A percentile compares a stretch with the other conserved stretches of the same genome.
Conservation (phyloP, 2,888 invertebrate genomes). For the Lathronympha strigana region DNA sequence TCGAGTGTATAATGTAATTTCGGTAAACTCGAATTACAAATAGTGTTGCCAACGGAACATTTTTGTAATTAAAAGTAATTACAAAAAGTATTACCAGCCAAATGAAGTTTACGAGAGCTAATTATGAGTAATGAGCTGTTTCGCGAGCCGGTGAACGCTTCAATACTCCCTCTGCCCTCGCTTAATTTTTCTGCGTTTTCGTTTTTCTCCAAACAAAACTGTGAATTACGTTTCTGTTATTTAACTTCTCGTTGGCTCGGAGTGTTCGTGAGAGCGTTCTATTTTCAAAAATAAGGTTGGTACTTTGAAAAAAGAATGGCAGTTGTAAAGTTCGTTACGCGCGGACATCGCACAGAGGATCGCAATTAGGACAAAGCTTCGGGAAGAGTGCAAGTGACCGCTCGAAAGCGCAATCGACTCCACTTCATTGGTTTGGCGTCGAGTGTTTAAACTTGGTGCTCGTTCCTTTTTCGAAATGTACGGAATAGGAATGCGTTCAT, state of each 20-base stretch:
- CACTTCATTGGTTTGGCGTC: constrained; percentile 50
- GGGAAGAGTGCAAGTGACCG: constrained; percentile 56
- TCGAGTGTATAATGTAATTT: constrained; percentile 35
- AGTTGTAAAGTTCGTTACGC: constrained; percentile 57
- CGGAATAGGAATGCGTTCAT: constrained; percentile 13
- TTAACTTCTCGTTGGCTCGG: constrained; percentile 35
- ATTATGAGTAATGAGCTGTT: constrained; percentile 75
- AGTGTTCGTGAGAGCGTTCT: constrained; percentile 23
- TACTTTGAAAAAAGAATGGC: constrained; percentile 45
- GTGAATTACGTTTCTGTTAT: constrained; percentile 34
- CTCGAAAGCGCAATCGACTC: constrained; percentile 58
- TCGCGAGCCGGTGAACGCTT: constrained; percentile 55
- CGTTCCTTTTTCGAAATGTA: constrained; percentile 41
- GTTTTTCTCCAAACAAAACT: constrained; percentile 42
- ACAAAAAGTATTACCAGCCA: constrained; percentile 54
- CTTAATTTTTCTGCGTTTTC: constrained; percentile 59
- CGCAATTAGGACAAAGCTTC: constrained; percentile 67
- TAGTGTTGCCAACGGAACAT: constrained; percentile 9
- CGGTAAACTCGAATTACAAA: constrained; percentile 10
- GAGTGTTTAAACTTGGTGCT: constrained; percentile 47
- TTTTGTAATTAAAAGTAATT: constrained; percentile 52
- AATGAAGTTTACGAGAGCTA: constrained; percentile 72
- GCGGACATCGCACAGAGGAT: constrained; percentile 55
- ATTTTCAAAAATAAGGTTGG: constrained; percentile 43
- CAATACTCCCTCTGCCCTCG: constrained; percentile 58